Percentiles rank a stretch among this genome's conserved stretches.
Evolutionary conservation across 2,797 vertebrate species (phyloP).

Genomic region (Amazonetta brasiliensis): DNA sequence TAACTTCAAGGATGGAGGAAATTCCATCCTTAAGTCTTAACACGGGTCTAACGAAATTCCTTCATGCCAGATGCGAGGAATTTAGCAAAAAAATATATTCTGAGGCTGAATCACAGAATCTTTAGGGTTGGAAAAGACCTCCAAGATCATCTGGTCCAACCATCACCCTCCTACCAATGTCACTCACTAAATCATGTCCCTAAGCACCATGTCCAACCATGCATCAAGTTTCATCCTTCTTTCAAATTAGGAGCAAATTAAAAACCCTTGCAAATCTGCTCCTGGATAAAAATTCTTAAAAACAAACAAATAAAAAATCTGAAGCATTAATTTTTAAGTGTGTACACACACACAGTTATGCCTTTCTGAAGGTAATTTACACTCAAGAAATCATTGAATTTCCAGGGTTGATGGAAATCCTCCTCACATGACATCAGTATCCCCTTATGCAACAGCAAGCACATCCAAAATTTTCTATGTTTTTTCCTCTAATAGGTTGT

Average conservation of each 20-base stretch:
- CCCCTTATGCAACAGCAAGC: not conserved
- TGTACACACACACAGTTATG: not conserved
- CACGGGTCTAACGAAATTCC: not conserved
- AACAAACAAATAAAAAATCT: not conserved
- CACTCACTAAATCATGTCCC: no score
- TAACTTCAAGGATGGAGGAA: not conserved
- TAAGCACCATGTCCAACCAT: not conserved
- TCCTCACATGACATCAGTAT: not conserved
- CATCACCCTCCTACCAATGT: no score
- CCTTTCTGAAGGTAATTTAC: not conserved
- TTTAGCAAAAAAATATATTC: not conserved
- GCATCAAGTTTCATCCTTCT: not conserved
- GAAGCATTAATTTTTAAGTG: not conserved
- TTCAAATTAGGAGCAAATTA: not conserved
- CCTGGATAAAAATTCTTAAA: not conserved
- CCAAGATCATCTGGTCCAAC: no score
- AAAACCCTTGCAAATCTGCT: not conserved
- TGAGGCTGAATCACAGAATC: not conserved
- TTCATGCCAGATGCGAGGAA: not conserved
- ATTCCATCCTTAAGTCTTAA: not conserved
- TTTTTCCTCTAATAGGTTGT: not conserved
- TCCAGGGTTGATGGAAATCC: not conserved
- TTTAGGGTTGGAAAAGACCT: no score
- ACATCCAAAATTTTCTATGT: not conserved
- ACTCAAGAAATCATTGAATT: not conserved